Percentiles rank a stretch among this genome's conserved stretches.
phyloP scores from a whole-genome alignment of 2,113 vertebrate genomes.

The crab-eating macaque (Macaca fascicularis) region DNA sequence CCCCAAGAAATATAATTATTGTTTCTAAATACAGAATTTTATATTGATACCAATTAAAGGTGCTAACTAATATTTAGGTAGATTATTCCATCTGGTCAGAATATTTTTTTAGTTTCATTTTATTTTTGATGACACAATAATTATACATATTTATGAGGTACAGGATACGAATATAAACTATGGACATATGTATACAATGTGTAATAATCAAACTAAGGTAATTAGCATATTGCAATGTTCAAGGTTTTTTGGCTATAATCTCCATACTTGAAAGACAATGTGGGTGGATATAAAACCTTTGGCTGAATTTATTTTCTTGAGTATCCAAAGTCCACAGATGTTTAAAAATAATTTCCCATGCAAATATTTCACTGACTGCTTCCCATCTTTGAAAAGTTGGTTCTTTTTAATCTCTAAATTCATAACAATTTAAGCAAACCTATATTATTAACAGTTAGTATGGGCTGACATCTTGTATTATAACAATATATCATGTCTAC shows the following conservation, averaged over 20 bases:
- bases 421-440: neutral
- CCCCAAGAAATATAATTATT: neutral
- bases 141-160: neutral
- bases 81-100: neutral
- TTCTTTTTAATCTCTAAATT: neutral
- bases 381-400: neutral
- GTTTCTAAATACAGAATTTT: neutral
- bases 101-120: neutral
- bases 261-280: neutral
- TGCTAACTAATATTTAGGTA: neutral
- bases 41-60: neutral
- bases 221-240: neutral
- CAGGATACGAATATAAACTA: too few relatives aligned
- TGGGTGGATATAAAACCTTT: neutral
- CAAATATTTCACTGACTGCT: neutral
- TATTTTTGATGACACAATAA: neutral
- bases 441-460: neutral
- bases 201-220: neutral
- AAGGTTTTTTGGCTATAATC: neutral
- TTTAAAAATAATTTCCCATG: neutral
- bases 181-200: neutral
- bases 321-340: neutral
- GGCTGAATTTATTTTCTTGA: neutral
- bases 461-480: neutral
- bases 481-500: neutral